phyloP scores from a whole-genome alignment of 1,140 invertebrate genomes.

The Theocolax elegans region DNA sequence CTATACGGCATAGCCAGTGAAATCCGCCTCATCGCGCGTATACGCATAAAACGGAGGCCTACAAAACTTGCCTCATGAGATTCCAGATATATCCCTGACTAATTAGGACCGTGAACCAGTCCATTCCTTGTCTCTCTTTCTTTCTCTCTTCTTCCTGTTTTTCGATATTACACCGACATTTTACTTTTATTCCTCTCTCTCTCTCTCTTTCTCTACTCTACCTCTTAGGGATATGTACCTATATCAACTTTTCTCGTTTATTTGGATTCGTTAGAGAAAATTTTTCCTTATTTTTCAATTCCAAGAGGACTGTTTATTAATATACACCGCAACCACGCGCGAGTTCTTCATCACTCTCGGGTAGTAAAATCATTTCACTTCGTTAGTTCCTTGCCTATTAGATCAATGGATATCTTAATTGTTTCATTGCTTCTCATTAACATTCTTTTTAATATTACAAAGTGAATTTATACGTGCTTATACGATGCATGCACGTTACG shows the following conservation, averaged over 20 bases:
- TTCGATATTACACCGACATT: neutral
- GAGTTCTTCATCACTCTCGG: no score
- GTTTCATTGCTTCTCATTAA: no score
- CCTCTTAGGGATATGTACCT: neutral
- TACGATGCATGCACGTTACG: no score
- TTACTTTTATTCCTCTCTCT: slow-evolving; percentile 14
- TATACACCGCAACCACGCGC: no score
- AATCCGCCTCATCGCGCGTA: slow-evolving; percentile 56
- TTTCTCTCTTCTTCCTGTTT: slow-evolving; percentile 6
- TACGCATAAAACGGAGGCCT: slow-evolving; percentile 55
- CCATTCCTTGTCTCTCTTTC: slow-evolving; percentile 23
- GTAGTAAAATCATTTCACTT: no score
- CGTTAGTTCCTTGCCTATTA: no score
- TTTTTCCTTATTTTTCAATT: no score
- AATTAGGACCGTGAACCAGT: slow-evolving; percentile 61
- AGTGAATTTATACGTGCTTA: no score
- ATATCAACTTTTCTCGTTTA: neutral
- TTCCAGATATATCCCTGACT: slow-evolving; percentile 67
- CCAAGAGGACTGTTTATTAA: no score
- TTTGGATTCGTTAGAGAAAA: no score
- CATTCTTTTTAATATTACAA: no score
- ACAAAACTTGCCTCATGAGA: slow-evolving; percentile 64
- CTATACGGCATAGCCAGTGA: slow-evolving; percentile 49
- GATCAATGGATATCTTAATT: no score
- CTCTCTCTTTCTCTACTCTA: neutral